Evolutionary conservation across 2,888 invertebrate genomes (phyloP).

Genomic region (Polietes domitor): DNA sequence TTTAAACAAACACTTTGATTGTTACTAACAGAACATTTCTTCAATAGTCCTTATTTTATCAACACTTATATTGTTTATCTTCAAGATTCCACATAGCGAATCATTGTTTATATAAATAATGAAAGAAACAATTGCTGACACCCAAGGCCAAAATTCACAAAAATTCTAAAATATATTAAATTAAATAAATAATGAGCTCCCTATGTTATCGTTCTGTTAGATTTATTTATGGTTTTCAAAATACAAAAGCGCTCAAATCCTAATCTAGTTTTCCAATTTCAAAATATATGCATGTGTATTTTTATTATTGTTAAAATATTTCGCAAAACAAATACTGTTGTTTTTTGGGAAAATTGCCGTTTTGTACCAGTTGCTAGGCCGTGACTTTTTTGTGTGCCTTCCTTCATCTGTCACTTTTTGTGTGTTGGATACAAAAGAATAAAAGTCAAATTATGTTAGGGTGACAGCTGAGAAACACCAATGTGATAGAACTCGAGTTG

Average conservation of each 20-base stretch:
- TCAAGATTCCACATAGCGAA: neutral
- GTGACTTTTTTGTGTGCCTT: neutral
- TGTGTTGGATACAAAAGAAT: neutral
- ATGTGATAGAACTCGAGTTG: neutral
- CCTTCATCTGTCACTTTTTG: neutral
- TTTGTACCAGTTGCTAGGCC: constrained; percentile 30
- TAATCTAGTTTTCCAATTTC: too few relatives aligned
- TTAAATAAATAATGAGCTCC: too few relatives aligned
- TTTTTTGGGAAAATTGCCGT: neutral
- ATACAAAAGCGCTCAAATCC: too few relatives aligned
- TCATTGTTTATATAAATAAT: neutral
- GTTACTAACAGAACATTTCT: constrained; percentile 1
- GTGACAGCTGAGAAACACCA: neutral
- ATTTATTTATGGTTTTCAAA: too few relatives aligned
- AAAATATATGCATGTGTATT: too few relatives aligned
- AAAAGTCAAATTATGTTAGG: neutral
- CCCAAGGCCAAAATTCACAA: too few relatives aligned
- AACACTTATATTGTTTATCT: neutral
- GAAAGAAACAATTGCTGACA: neutral
- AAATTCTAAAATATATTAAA: too few relatives aligned
- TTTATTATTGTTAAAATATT: too few relatives aligned
- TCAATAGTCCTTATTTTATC: neutral
- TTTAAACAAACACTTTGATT: neutral
- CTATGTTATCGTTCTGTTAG: too few relatives aligned
- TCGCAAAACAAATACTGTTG: neutral